Base-by-base conservation (phyloP, 2,797 vertebrate genomes). In the Siniperca scherzeri region DNA sequence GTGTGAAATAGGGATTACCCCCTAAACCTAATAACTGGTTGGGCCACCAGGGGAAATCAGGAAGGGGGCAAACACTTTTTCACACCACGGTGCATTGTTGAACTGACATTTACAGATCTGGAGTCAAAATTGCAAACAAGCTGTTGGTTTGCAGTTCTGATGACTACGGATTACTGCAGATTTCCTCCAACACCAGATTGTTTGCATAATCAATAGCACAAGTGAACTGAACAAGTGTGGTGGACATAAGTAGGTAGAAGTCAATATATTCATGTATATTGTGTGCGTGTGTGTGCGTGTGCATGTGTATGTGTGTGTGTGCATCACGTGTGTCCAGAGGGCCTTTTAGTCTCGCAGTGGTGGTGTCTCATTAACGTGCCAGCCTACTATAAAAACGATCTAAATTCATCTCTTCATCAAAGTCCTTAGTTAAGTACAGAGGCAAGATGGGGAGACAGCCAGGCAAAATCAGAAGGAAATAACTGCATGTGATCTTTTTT, bases 391-490 rank as follows among this genome's bases (percentile, higher is more conserved):
- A 89, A 93, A 90, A 92, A 88, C 61, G 27, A 89, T 89, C 84
- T 87, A 87, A 92, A 92, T 91, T 91, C 66, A 92, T 93, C 78
- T 91, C 83, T 89, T 94, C 92, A 92, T 95, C 91, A 93, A 93
- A 94, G 90, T 87, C 91, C 86, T 92, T 89, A 85, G 86, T 84
- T 90, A 90, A 91, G 88, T 87, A 92, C 83, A 91, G 91, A 89
- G 80, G 83, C 83, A 74, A 89, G 88, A 92, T 84, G 81, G 84
- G 88, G 82, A 94, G 88, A 91, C 83, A 87, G 88, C 67, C 74
- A 53, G 75, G 82, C 88, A 91, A 92, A 95, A 95, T 93, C 88
- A 85, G 84, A 93, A 90, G 90, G 87, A 96, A 92, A 94, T 94
- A 92, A 93, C 89, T 74, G 76, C 86, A 90, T 91, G 91, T 91